Conservation (phyloP, 2,888 invertebrate species). For the Diaperis boleti region DNA sequence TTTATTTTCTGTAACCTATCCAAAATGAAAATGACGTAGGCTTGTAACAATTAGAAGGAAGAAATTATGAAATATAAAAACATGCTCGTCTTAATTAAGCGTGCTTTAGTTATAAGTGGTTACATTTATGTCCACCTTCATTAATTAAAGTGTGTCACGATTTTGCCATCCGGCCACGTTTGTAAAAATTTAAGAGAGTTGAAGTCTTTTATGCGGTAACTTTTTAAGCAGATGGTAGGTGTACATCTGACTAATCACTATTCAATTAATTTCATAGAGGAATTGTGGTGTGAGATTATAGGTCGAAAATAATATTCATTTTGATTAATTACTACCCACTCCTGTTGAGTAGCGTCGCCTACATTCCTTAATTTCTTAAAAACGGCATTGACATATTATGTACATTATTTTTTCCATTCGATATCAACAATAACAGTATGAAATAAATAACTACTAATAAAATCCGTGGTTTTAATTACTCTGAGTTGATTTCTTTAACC, state of each 20-base stretch:
- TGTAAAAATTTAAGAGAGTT: neutral
- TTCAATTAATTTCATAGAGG: conserved; percentile 16
- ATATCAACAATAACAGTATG: too few relatives aligned
- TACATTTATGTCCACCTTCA: conserved; percentile 6
- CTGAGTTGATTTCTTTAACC: conserved; percentile 30
- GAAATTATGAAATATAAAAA: conserved; percentile 17
- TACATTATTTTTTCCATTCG: too few relatives aligned
- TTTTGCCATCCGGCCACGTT: conserved; percentile 4
- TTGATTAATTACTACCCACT: neutral
- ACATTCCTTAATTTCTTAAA: neutral
- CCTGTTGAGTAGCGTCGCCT: neutral
- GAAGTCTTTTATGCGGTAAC: neutral
- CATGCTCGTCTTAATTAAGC: conserved; percentile 12
- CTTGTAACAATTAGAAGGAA: conserved; percentile 18
- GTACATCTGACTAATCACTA: conserved; percentile 1
- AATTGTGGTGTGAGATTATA: conserved; percentile 4
- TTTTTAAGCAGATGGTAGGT: conserved; percentile 19
- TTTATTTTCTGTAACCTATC: too few relatives aligned
- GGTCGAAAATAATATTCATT: neutral
- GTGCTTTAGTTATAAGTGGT: conserved; percentile 15
- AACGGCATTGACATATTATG: neutral
- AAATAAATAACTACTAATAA: neutral
- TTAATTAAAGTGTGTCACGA: conserved; percentile 12
- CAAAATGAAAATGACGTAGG: conserved; percentile 9
- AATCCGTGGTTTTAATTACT: neutral